Percentiles rank a stretch among this genome's conserved stretches.
Conservation (phyloP, 2,113 vertebrate species). For the Platysternon megacephalum region DNA sequence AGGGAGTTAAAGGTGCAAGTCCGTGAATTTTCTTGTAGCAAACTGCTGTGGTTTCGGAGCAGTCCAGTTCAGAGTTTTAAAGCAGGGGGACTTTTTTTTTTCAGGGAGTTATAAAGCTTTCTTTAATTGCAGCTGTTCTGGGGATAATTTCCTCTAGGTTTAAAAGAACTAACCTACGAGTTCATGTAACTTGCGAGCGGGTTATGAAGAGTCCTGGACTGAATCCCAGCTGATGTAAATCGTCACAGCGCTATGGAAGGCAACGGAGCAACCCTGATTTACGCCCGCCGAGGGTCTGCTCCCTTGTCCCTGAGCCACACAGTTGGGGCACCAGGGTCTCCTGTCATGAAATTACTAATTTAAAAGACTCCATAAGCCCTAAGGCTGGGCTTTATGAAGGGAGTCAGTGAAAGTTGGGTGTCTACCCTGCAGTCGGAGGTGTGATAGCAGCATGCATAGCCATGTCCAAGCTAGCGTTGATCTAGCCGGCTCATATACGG, state of each 20-base stretch:
- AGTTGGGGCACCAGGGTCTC: background rate
- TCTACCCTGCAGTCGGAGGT: background rate
- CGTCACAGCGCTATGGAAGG: background rate
- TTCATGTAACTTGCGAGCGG: background rate
- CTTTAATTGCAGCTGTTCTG: background rate
- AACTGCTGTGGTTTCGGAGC: background rate
- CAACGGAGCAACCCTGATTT: background rate
- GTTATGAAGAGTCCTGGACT: background rate
- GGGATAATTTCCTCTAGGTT: background rate
- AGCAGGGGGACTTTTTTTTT: background rate
- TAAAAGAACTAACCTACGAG: background rate
- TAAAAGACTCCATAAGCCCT: background rate
- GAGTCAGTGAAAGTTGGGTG: background rate
- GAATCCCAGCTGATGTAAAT: background rate
- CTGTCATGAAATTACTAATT: no score
- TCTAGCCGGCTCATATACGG: background rate
- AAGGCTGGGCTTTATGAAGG: no score
- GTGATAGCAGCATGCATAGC: background rate
- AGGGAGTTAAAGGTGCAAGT: background rate
- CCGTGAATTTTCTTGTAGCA: background rate
- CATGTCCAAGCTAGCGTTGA: background rate
- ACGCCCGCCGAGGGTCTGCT: background rate
- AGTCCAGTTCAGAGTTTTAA: background rate
- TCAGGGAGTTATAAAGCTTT: background rate
- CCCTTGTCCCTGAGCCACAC: background rate